Base-by-base conservation (phyloP, 2,888 invertebrate genomes). In the Labia minor region DNA sequence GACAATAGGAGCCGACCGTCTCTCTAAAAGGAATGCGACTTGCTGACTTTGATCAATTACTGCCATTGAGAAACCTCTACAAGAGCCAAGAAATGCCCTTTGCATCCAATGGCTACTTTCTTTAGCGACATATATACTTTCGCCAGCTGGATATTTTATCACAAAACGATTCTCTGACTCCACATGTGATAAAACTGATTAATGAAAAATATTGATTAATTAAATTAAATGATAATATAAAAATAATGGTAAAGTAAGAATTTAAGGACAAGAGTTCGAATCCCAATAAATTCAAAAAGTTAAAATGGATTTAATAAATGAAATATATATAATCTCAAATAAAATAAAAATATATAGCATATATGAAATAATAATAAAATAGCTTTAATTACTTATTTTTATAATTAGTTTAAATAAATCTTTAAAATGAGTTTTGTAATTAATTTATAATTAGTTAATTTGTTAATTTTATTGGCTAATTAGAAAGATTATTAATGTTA, bases 41-140 rank as follows among this genome's bases (percentile, higher is more conserved):
- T 90, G 89, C 70, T 89, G 85, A n/a, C 86, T 86, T 75, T 86
- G 88, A 77, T 95, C 95, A 69, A 89, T 83, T 0, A 95, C 78
- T 73, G 86, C 87, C 82, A 95, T 86, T 69, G 82, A 81, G 76
- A 92, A 92, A 0, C 88, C 84, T 19, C 93, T 81, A 0, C 83
- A 81, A 0, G 86, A 82, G 2, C 92, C 91, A 75, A 89, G 90
- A 64, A 87, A 79, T 69, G 86, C 83, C 65, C 92, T 79, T 74
- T 86, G 82, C 4, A 81, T 82, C 0, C 81, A 76, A 1, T 79
- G 80, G 0, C 89, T 88, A 1, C 79, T 81, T 74, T 90, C 90
- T 37, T 83, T 84, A 11, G 87, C 89, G 61, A 88, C 83, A 76
- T 86, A 90, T n/a, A 90, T 77, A 0, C 89, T 86, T 74, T 89